These are phyloP conservation scores for Arge pagana DNA, from an alignment of 2,888 invertebrate species.

Conservation along the genomic window DNA sequence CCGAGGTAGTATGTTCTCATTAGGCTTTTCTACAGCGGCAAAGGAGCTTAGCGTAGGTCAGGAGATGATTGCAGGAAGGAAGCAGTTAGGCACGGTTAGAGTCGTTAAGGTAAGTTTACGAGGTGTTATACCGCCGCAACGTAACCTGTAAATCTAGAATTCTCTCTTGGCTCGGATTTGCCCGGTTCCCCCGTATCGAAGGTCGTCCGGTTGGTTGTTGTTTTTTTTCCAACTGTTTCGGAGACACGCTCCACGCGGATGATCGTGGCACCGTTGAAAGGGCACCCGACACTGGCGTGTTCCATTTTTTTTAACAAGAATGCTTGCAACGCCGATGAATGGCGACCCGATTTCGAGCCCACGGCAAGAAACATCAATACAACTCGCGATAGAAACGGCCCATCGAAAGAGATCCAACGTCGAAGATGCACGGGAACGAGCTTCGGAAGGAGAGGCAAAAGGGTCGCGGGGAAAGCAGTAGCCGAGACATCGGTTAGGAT, in stretches of 20 bases:
- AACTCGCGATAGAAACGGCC: too few relatives aligned
- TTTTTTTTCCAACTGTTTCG: too few relatives aligned
- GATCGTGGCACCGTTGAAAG: conserved; percentile 56
- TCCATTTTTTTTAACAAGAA: too few relatives aligned
- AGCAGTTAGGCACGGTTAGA: conserved; percentile 59
- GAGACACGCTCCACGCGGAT: conserved; percentile 50
- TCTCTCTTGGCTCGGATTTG: conserved; percentile 18
- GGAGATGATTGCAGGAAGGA: conserved; percentile 58
- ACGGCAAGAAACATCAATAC: too few relatives aligned
- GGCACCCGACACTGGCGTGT: too few relatives aligned
- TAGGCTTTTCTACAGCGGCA: background rate
- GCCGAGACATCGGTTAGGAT: too few relatives aligned
- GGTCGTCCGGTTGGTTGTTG: too few relatives aligned
- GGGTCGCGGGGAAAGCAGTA: conserved; percentile 44
- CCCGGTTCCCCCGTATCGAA: conserved; percentile 5
- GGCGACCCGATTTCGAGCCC: too few relatives aligned
- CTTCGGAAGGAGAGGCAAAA: conserved; percentile 41
- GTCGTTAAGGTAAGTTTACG: conserved; percentile 60
- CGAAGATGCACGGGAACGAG: conserved; percentile 29
- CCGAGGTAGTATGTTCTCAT: too few relatives aligned
- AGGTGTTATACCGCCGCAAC: conserved; percentile 57
- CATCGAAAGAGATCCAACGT: too few relatives aligned
- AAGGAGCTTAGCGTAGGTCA: conserved; percentile 45
- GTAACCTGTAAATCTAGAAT: conserved; percentile 58
- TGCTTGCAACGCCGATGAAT: too few relatives aligned